Evolutionary conservation across 2,113 vertebrate genomes (phyloP).

Genomic region (Sorex fumeus): DNA sequence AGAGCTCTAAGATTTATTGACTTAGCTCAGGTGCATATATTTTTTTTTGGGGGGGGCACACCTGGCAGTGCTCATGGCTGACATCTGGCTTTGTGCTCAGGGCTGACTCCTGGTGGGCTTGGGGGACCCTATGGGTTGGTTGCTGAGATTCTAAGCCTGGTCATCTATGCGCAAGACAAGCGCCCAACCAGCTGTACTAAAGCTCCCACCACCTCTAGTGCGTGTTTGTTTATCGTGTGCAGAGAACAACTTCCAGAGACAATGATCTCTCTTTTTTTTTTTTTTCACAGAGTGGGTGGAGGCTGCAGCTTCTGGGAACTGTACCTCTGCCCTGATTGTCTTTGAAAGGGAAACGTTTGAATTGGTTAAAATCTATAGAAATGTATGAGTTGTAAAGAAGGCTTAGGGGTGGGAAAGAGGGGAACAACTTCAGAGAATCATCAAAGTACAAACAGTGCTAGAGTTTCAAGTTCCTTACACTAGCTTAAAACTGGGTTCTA

Average conservation of each 20-base stretch:
- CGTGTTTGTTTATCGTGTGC: not conserved
- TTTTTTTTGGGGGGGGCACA: no score
- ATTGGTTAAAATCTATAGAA: not conserved
- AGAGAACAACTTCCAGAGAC: not conserved
- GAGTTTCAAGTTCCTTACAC: not conserved
- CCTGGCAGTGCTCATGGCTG: no score
- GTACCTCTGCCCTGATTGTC: conserved; percentile 1
- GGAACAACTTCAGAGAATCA: conserved; percentile 1
- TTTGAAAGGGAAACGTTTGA: not conserved
- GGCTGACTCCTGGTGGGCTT: no score
- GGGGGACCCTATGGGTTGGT: no score
- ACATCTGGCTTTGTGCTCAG: no score
- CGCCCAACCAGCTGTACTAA: no score
- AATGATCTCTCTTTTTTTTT: not conserved
- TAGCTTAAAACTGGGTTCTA: not conserved
- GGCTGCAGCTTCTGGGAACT: not conserved
- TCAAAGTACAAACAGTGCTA: not conserved
- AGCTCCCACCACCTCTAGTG: no score
- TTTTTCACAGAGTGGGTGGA: not conserved
- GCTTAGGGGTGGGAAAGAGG: not conserved
- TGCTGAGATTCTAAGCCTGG: no score
- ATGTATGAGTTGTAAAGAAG: not conserved
- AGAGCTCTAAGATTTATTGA: not conserved
- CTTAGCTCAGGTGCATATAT: not conserved
- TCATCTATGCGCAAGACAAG: no score